A percentile compares a stretch with the other conserved stretches of the same genome.
phyloP scores from a whole-genome alignment of 2,888 invertebrate genomes.

The Parnassius apollo region DNA sequence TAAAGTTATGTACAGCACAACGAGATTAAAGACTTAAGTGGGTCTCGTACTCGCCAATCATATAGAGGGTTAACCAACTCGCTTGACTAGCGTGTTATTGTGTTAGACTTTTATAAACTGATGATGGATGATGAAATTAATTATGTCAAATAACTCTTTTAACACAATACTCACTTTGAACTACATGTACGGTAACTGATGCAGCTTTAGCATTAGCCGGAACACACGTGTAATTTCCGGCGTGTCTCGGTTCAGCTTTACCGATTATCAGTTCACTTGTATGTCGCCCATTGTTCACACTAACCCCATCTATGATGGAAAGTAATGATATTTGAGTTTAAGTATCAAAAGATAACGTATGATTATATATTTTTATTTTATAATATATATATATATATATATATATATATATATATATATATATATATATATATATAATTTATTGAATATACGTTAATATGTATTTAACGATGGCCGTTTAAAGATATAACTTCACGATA shows the following conservation, averaged over 20 bases:
- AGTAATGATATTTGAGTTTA: not conserved
- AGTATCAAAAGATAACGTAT: too few relatives aligned
- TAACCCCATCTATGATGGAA: conserved; percentile 76
- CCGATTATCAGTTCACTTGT: conserved; percentile 86
- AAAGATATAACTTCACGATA: too few relatives aligned
- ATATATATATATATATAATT: not conserved
- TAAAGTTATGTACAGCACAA: too few relatives aligned
- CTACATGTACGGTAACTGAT: conserved; percentile 87
- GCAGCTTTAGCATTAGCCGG: conserved; percentile 89
- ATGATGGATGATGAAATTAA: not conserved
- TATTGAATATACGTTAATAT: not conserved
- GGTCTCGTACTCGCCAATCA: too few relatives aligned
- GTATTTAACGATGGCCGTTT: too few relatives aligned
- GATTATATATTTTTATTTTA: too few relatives aligned
- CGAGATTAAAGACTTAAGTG: too few relatives aligned
- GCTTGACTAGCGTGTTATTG: too few relatives aligned
- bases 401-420: too few relatives aligned
- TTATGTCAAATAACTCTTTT: not conserved
- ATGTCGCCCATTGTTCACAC: conserved; percentile 78
- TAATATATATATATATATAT: too few relatives aligned
- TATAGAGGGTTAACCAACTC: too few relatives aligned
- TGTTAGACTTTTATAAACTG: too few relatives aligned
- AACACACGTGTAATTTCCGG: conserved; percentile 91
- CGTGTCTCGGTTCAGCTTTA: conserved; percentile 84
- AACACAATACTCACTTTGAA: conserved; percentile 78